Conservation (phyloP, 2,888 invertebrate species). For the Eupithecia tripunctaria region DNA sequence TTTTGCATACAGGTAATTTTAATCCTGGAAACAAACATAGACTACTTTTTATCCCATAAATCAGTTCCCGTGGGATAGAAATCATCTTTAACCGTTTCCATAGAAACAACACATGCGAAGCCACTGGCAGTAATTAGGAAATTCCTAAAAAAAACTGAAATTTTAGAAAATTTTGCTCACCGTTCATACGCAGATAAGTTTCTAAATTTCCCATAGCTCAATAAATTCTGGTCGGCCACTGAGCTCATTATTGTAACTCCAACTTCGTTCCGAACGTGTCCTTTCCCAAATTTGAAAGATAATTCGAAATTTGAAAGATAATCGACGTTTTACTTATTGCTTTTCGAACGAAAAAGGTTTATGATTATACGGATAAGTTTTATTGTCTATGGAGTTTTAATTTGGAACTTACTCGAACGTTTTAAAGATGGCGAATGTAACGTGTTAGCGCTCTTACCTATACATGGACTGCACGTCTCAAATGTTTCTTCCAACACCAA, state of each 20-base stretch:
- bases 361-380: slow-evolving; percentile 20
- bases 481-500: too few relatives aligned
- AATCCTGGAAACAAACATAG: too few relatives aligned
- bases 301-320: slow-evolving; percentile 64
- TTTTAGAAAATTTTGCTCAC: not conserved
- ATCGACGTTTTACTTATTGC: slow-evolving; percentile 57
- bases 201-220: slow-evolving; percentile 37
- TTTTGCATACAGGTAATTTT: too few relatives aligned
- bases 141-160: too few relatives aligned
- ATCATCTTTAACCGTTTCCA: too few relatives aligned
- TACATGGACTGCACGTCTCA: too few relatives aligned
- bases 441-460: too few relatives aligned
- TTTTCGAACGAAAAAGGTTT: slow-evolving; percentile 39
- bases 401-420: not conserved
- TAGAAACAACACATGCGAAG: too few relatives aligned
- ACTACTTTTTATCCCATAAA: too few relatives aligned
- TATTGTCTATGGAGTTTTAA: slow-evolving; percentile 25
- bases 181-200: not conserved
- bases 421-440: too few relatives aligned
- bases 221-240: slow-evolving; percentile 46
- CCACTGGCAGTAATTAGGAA: too few relatives aligned
- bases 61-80: too few relatives aligned
- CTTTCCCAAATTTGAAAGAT: slow-evolving; percentile 63
- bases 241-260: slow-evolving; percentile 62
- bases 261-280: slow-evolving; percentile 67